A percentile compares a stretch with the other conserved stretches of the same genome.
phyloP scores from a whole-genome alignment of 1,140 invertebrate genomes.

The Lineus longissimus region DNA sequence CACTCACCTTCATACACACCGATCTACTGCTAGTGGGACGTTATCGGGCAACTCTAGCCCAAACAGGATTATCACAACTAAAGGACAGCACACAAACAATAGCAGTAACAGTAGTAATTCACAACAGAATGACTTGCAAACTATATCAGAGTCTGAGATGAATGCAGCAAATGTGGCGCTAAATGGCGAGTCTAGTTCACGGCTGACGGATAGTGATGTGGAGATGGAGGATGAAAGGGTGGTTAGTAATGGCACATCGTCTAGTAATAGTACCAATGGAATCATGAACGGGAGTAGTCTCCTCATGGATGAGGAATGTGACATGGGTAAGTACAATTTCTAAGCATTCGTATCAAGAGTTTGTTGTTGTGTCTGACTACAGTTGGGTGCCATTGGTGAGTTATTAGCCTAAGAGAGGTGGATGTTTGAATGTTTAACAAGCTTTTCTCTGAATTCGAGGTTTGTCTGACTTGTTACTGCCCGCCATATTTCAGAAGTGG shows the following conservation, averaged over 20 bases:
- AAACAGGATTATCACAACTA: slow-evolving; percentile 27
- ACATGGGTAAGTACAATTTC: slow-evolving; percentile 53
- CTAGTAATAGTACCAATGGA: slow-evolving; percentile 39
- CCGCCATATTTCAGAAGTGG: no score
- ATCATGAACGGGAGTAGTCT: slow-evolving; percentile 59
- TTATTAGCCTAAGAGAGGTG: no score
- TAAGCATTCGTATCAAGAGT: no score
- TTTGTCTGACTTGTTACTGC: no score
- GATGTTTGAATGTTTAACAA: no score
- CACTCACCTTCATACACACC: slow-evolving; percentile 11
- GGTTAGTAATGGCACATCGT: slow-evolving; percentile 61
- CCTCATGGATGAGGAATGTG: slow-evolving; percentile 30
- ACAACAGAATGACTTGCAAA: slow-evolving; percentile 26
- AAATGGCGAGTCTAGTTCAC: slow-evolving; percentile 49
- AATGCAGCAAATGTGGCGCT: slow-evolving; percentile 59
- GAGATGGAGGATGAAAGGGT: slow-evolving; percentile 58
- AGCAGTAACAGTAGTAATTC: slow-evolving; percentile 13
- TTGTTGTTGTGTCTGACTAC: no score
- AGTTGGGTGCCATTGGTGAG: no score
- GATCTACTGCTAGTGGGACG: background rate
- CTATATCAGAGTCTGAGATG: slow-evolving; percentile 56
- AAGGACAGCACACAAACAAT: slow-evolving; percentile 16
- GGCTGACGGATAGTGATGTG: slow-evolving; percentile 51
- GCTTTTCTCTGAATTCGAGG: no score
- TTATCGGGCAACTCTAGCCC: slow-evolving; percentile 40